These are phyloP conservation scores for Bufotes viridis DNA, from an alignment of 2,797 vertebrate genomes.

Conservation along the genomic window DNA sequence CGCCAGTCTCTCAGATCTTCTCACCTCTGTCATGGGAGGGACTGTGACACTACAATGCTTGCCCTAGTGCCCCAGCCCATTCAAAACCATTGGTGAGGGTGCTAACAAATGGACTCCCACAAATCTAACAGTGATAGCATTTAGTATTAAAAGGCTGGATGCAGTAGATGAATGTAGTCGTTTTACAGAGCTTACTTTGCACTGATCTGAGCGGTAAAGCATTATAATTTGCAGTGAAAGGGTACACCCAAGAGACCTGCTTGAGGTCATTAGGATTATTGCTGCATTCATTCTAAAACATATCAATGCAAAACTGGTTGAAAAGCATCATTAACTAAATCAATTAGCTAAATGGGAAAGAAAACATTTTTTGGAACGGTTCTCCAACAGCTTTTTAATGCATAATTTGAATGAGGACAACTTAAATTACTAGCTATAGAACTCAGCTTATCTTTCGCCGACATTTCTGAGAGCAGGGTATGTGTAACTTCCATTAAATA, in stretches of 20 bases:
- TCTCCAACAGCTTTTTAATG: neutral
- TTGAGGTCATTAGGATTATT: conserved; percentile 51
- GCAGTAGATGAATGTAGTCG: neutral
- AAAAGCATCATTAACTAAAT: conserved; percentile 49
- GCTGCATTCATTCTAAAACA: conserved; percentile 43
- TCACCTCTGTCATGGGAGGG: too few species aligned
- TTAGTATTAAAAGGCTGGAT: too few species aligned
- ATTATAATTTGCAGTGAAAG: neutral
- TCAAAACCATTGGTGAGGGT: too few species aligned
- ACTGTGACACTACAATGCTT: too few species aligned
- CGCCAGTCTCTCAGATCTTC: too few species aligned
- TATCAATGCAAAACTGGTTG: conserved; percentile 29
- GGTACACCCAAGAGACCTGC: neutral
- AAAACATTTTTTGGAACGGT: conserved; percentile 21
- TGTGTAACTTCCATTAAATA: neutral
- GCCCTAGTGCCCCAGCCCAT: too few species aligned
- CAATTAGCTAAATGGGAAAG: conserved; percentile 41
- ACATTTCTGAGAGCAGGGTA: neutral
- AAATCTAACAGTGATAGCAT: too few species aligned
- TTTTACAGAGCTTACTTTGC: neutral
- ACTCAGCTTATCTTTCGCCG: neutral
- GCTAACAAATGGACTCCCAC: too few species aligned
- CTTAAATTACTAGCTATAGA: neutral
- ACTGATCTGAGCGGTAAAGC: neutral
- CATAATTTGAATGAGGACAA: neutral